Evolutionary conservation across 2,888 invertebrate species (phyloP), one percentile per base, ranked within the genome.

Genomic region (Galeruca laticollis): DNA sequence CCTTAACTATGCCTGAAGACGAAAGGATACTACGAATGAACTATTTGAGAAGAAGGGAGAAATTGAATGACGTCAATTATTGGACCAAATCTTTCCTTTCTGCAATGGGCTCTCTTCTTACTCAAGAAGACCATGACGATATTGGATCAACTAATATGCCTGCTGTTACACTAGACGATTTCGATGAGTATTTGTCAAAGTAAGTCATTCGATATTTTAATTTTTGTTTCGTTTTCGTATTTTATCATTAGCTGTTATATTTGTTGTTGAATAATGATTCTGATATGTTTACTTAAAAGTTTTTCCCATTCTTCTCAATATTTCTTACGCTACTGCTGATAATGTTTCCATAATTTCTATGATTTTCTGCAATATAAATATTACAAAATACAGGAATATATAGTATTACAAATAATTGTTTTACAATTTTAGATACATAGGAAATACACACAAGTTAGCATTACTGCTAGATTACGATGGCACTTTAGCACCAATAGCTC

Each of bases 41-140:
- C 78, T 93, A 94, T 80, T 86, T 96, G 47, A 87, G 95, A 69
- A 88, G 93, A 52, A 88, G 96, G 8, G 96, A 96, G 81, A 91
- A 93, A 81, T 87, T 92, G 47, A 92, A 94, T 81, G 95, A 96
- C 84, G 95, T 96, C 0, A 93, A 93, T 84, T 91, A 93, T 82
- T 96, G 96, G 96, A 95, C 95, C 90, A 92, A 92, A 79, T 91
- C 92, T 1, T 96, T 96, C 87, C 88, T 96, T 49, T 93, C 94
- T 78, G 94, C 94, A 0, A 94, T 95, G 93, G 95, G 95, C 66
- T 93, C 94, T 0, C 84, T 95, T 54, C 82, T 87, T 31, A 84
- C 86, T 18, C 92, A 93, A 76, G 93, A 93, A 77, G 92, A 92
- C 74, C 88, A 89, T n/a, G 94, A 94, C 77, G 94, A 94, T 74